Base-by-base conservation (phyloP, 2,888 invertebrate genomes). In the Torymus tubicola region DNA sequence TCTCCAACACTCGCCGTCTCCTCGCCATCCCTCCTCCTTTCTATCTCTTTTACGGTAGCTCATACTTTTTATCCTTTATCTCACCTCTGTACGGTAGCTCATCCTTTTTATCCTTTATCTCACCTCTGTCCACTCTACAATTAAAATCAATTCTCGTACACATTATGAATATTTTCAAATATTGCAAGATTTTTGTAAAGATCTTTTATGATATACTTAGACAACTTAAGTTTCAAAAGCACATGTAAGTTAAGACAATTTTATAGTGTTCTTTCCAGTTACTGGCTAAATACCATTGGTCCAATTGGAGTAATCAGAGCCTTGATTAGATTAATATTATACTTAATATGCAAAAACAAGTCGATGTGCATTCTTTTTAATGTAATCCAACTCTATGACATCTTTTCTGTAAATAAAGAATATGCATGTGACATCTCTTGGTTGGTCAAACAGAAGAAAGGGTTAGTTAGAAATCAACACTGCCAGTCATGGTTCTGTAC, bases 401-500 rank as follows among this genome's bases (percentile, higher is more conserved):
- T 57, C 5, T 50, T 65, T 73, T 42, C 8, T 42, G 72, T 24
- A 21, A 65, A 16, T 42, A 24, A 55, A 73, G 53, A 73, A 18
- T 31, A n/a, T 55, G 55, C 67, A 50, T 67, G 50, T 11, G 55
- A 57, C 31, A 53, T 42, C 53, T 58, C 18, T 52, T 65, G 53
- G 70, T 70, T 70, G 58, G 24, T 57, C 24, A 55, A 60, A 67
- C 18, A 57, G 31, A 14, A 68, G 42, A 57, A 60, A 77, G 72
- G 80, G 58, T 81, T 86, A 88, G 86, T 82, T 87, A 88, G 85
- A 83, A 86, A 86, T 84, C 81, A 84, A 87, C 88, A 89, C 88
- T 89, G 89, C 88, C 89, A 89, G 86, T 86, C 83, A 85, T 85
- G 85, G 86, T 88, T 87, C 83, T 86, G 87, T 87, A 87, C 86